phyloP scores from a whole-genome alignment of 2,797 vertebrate species.

The Thaleichthys pacificus region DNA sequence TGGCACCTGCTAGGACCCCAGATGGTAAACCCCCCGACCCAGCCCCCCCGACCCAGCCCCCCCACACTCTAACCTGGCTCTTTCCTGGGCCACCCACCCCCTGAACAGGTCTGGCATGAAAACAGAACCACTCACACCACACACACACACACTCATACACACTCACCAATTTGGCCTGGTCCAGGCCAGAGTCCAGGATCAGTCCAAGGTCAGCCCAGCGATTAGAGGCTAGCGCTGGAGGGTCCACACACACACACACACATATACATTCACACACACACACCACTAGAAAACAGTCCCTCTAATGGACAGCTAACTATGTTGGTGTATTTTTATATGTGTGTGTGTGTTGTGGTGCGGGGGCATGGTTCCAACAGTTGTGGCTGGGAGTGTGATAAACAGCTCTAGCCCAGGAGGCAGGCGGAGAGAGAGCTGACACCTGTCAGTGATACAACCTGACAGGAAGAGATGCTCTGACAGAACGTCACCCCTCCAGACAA shows the following conservation, averaged over 20 bases:
- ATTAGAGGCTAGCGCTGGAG: slow-evolving; percentile 58
- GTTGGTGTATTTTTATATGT: neutral
- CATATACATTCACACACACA: neutral
- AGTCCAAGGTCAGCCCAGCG: slow-evolving; percentile 62
- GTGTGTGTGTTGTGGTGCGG: too few relatives aligned
- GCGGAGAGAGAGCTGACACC: slow-evolving; percentile 13
- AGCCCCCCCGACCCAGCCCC: slow-evolving; percentile 3
- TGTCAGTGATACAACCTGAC: neutral
- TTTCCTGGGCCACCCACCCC: neutral
- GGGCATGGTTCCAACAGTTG: neutral
- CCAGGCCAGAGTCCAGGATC: slow-evolving; percentile 49
- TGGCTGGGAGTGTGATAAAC: neutral
- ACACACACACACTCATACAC: slow-evolving; percentile 22
- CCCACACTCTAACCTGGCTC: slow-evolving; percentile 19
- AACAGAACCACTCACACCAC: slow-evolving; percentile 25
- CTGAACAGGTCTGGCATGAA: neutral
- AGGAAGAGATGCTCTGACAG: neutral
- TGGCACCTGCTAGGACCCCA: neutral
- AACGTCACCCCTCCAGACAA: neutral
- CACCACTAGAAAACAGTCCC: slow-evolving; percentile 55
- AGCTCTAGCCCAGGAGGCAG: slow-evolving; percentile 6
- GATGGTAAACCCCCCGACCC: neutral
- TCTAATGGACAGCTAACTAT: neutral
- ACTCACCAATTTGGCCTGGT: slow-evolving; percentile 17
- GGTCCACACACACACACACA: slow-evolving; percentile 22